Evolutionary conservation across 2,888 invertebrate genomes (phyloP).

Genomic region (Dicranocentrus wangi): DNA sequence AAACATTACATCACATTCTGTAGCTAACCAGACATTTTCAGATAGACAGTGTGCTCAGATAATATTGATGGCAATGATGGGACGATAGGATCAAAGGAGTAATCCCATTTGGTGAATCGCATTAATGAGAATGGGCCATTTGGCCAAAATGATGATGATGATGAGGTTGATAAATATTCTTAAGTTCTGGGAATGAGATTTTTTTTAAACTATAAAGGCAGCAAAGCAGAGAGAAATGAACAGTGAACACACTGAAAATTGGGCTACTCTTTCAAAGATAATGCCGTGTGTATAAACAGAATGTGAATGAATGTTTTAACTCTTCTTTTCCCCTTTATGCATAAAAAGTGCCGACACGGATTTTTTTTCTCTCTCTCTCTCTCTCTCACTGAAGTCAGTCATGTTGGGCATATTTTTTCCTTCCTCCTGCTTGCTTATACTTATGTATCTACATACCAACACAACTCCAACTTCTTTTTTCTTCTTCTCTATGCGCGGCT

Average conservation of each 20-base stretch:
- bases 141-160: constrained; percentile 43
- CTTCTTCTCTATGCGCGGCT: background rate
- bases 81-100: too few relatives aligned
- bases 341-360: constrained; percentile 48
- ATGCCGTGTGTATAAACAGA: constrained; percentile 52
- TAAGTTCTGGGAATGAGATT: constrained; percentile 31
- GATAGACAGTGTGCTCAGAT: too few relatives aligned
- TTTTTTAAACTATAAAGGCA: constrained; percentile 19
- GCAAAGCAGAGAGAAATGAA: background rate
- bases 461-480: background rate
- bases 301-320: constrained; percentile 56
- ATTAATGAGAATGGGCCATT: constrained; percentile 56
- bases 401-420: constrained; percentile 2
- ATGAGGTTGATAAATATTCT: constrained; percentile 41
- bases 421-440: background rate
- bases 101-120: constrained; percentile 46
- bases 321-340: constrained; percentile 48
- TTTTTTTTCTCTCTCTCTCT: constrained; percentile 8
- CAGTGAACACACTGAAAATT: constrained; percentile 23
- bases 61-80: too few relatives aligned
- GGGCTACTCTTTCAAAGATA: constrained; percentile 49
- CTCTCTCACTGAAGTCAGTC: background rate
- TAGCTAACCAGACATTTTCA: too few relatives aligned
- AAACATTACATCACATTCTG: too few relatives aligned
- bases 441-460: too few relatives aligned